These are phyloP conservation scores for cat (Felis catus) DNA, from an alignment of 2,113 vertebrate species.

Conservation along the genomic window DNA sequence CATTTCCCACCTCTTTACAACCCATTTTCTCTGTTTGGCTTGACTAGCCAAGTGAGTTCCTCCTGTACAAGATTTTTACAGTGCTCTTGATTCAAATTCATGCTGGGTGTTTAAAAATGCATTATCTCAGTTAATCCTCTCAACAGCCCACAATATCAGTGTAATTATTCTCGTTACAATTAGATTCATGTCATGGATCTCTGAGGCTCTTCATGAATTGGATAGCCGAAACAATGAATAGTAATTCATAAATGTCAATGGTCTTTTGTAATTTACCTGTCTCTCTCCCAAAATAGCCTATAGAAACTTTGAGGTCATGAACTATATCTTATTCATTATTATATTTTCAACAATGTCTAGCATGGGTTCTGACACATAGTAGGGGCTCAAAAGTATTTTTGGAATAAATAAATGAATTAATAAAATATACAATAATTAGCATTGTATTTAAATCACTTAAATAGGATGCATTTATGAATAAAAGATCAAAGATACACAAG, in stretches of 20 bases:
- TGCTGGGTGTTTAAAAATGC: slow-evolving; percentile 58
- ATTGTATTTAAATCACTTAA: slow-evolving; percentile 48
- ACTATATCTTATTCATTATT: slow-evolving; percentile 30
- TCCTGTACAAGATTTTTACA: background rate
- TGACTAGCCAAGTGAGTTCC: slow-evolving; percentile 25
- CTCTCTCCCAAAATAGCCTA: slow-evolving; percentile 56
- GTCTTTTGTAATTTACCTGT: slow-evolving; percentile 56
- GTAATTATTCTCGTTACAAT: slow-evolving; percentile 67
- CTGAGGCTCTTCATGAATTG: slow-evolving; percentile 63
- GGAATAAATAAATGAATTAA: slow-evolving; percentile 47
- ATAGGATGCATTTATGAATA: slow-evolving; percentile 6
- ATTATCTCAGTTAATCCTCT: slow-evolving; percentile 65
- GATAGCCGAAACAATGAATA: slow-evolving; percentile 62
- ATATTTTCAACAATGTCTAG: slow-evolving; percentile 39
- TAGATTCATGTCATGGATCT: slow-evolving; percentile 66
- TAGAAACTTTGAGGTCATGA: slow-evolving; percentile 24
- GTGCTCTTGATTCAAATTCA: slow-evolving; percentile 60
- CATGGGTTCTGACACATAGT: slow-evolving; percentile 54
- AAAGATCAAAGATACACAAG: slow-evolving; percentile 24
- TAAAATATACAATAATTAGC: background rate
- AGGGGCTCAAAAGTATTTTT: slow-evolving; percentile 35
- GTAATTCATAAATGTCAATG: slow-evolving; percentile 64
- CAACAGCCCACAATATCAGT: slow-evolving; percentile 37
- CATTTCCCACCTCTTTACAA: background rate
- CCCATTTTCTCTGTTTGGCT: background rate